Conservation (phyloP, 2,797 vertebrate species). For the Clarias platycephalus region DNA sequence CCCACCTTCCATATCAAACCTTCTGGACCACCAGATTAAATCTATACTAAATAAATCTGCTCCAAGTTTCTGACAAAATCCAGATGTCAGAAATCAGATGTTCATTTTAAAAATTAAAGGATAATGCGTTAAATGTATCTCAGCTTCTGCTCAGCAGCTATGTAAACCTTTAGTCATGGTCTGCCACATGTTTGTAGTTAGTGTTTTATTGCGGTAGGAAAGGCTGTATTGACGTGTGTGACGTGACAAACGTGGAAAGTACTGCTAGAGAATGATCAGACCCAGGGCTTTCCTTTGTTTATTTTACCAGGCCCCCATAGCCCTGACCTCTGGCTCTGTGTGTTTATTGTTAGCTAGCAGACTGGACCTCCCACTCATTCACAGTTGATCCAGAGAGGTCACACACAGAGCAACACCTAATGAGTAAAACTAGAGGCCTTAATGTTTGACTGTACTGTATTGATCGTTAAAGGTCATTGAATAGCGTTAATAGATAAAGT, state of each 20-base stretch:
- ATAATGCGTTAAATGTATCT: neutral
- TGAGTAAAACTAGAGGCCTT: constrained; percentile 1
- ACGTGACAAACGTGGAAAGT: constrained; percentile 33
- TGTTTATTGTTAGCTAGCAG: constrained; percentile 41
- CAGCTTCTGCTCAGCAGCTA: constrained; percentile 23
- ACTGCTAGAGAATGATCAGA: constrained; percentile 52
- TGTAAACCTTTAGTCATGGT: constrained; percentile 27
- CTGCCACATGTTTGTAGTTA: constrained; percentile 35
- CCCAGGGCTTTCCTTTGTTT: constrained; percentile 62
- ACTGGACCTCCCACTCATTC: constrained; percentile 43
- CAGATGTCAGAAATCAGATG: neutral
- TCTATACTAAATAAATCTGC: neutral
- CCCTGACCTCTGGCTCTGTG: constrained; percentile 46
- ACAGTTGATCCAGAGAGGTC: constrained; percentile 41
- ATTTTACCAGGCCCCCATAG: constrained; percentile 59
- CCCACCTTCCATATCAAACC: neutral
- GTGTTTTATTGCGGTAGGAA: constrained; percentile 40
- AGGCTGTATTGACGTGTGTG: constrained; percentile 14
- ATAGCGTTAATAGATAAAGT: neutral
- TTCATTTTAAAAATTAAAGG: neutral
- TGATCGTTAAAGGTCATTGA: neutral
- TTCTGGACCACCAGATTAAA: neutral
- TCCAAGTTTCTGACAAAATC: neutral
- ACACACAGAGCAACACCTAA: constrained; percentile 32
- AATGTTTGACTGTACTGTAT: neutral